Evolutionary conservation across 2,113 vertebrate species (phyloP).

Genomic region (Oenanthe oenanthe): DNA sequence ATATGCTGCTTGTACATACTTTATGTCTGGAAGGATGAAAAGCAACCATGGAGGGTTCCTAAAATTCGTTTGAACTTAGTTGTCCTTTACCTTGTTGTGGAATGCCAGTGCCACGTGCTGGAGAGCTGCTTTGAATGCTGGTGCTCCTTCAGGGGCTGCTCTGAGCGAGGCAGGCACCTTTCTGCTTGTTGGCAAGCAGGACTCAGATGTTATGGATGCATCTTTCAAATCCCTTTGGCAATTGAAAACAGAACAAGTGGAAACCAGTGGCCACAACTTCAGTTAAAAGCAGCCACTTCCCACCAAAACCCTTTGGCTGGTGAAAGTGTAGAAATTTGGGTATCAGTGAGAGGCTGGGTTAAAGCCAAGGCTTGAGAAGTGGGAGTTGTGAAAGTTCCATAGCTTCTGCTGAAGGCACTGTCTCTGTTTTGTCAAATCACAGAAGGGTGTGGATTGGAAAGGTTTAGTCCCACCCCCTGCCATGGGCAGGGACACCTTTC

Average conservation of each 20-base stretch:
- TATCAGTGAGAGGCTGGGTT: neutral
- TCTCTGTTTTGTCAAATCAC: neutral
- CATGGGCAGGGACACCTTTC: neutral
- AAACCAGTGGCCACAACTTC: neutral
- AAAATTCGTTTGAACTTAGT: slow-evolving; percentile 24
- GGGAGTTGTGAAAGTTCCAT: neutral
- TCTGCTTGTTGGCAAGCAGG: neutral
- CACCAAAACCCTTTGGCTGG: neutral
- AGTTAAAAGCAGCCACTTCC: neutral
- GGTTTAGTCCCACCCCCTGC: neutral
- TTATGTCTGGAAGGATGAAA: slow-evolving; percentile 50
- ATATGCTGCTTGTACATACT: slow-evolving; percentile 20
- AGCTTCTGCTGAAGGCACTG: neutral
- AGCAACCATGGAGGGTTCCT: neutral
- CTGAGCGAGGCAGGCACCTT: neutral
- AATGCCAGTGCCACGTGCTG: neutral
- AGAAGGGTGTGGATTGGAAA: neutral
- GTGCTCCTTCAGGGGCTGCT: neutral
- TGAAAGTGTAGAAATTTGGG: neutral
- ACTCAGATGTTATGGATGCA: neutral
- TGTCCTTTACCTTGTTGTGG: slow-evolving; percentile 12
- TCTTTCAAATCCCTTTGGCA: neutral
- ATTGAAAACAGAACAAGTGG: neutral
- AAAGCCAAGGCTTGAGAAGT: neutral
- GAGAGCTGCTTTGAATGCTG: neutral